Conservation (phyloP, 1,140 invertebrate genomes). For the Holotrichia oblita region DNA sequence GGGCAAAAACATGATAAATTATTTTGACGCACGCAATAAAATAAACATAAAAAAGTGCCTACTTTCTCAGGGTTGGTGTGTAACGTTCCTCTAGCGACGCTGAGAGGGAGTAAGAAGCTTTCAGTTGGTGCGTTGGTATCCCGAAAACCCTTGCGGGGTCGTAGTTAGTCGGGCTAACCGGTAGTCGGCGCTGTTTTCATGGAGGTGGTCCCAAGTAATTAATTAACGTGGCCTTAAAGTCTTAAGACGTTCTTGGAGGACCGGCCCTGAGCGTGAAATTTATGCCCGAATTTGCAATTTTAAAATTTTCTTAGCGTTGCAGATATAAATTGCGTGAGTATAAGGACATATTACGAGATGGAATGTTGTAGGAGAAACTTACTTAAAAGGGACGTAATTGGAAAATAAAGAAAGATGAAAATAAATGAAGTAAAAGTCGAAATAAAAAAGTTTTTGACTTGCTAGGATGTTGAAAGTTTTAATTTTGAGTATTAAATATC, state of each 20-base stretch:
- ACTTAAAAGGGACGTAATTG: slow-evolving; percentile 2
- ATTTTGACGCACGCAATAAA: slow-evolving; percentile 20
- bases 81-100: not conserved
- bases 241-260: slow-evolving; percentile 12
- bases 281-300: slow-evolving; percentile 20
- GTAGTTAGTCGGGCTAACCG: not conserved
- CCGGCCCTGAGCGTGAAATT: not conserved
- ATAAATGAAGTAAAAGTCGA: no score
- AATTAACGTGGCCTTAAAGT: slow-evolving; percentile 12
- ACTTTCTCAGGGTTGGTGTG: not conserved
- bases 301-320: not conserved
- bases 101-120: not conserved
- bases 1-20: not conserved
- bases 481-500: no score
- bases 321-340: slow-evolving; percentile 3
- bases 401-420: not conserved
- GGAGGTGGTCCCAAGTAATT: slow-evolving; percentile 15
- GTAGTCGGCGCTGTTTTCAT: not conserved
- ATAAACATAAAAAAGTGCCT: slow-evolving; percentile 13
- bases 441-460: no score
- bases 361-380: not conserved
- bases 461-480: no score
- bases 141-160: not conserved
- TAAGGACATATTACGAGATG: not conserved
- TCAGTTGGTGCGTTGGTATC: not conserved